Conservation (phyloP, 2,113 vertebrate genomes). For the Redunca redunca region DNA sequence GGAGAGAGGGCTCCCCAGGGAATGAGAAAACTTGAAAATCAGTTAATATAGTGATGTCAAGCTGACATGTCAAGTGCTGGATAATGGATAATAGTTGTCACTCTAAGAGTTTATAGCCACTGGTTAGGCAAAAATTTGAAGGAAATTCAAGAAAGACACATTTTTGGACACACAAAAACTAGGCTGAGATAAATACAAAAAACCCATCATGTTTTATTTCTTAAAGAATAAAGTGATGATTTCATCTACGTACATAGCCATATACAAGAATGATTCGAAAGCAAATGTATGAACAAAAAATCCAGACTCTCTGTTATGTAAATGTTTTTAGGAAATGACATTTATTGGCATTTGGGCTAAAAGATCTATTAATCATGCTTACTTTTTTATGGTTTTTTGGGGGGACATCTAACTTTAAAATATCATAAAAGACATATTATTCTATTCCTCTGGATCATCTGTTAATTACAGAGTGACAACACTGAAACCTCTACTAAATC, state of each 20-base stretch:
- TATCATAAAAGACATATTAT: neutral
- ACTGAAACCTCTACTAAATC: neutral
- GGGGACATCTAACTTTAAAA: neutral
- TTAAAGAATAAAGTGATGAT: slow-evolving; percentile 26
- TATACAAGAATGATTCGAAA: neutral
- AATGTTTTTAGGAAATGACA: slow-evolving; percentile 31
- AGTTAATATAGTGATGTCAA: slow-evolving; percentile 61
- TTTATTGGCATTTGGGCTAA: neutral
- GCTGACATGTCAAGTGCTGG: slow-evolving; percentile 42
- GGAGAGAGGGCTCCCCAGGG: slow-evolving; percentile 40
- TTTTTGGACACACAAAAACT: neutral
- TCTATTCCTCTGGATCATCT: neutral
- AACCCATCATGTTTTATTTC: neutral
- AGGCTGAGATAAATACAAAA: neutral
- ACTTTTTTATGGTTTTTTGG: neutral
- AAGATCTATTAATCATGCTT: slow-evolving; percentile 1
- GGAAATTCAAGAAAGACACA: neutral
- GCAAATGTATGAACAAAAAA: neutral
- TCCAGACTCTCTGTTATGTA: neutral
- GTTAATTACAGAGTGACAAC: slow-evolving; percentile 19
- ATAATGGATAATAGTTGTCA: slow-evolving; percentile 67
- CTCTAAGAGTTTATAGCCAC: slow-evolving; percentile 44
- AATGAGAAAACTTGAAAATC: slow-evolving; percentile 50
- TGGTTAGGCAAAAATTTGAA: slow-evolving; percentile 52
- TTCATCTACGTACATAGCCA: neutral